Conservation (phyloP, 1,140 invertebrate species). For the Streblospio benedicti region DNA sequence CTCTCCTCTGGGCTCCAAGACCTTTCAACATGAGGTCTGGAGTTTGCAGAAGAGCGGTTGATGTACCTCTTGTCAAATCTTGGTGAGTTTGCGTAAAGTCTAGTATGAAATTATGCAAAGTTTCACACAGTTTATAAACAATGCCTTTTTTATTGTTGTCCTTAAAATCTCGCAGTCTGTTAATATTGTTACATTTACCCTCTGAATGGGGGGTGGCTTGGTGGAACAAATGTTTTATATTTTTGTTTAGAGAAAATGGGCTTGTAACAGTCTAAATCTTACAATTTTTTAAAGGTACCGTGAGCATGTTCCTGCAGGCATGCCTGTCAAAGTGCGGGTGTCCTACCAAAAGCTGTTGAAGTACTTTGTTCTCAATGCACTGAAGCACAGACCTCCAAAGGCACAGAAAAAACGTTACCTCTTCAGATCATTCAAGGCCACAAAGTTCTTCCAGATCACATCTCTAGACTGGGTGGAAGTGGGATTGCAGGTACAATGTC, state of each 20-base stretch:
- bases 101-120: too few relatives aligned
- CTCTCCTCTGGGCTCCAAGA: constrained; percentile 93
- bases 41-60: constrained; percentile 72
- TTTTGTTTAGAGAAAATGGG: too few relatives aligned
- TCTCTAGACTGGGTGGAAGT: constrained; percentile 99
- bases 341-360: constrained; percentile 98
- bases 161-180: too few relatives aligned
- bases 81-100: constrained; percentile 88
- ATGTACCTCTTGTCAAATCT: constrained; percentile 91
- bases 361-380: constrained; percentile 93
- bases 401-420: constrained; percentile 96
- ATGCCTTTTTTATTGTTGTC: too few relatives aligned
- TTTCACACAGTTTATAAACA: too few relatives aligned
- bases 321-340: constrained; percentile 97
- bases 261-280: too few relatives aligned
- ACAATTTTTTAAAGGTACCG: constrained; percentile 44
- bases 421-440: constrained; percentile 98
- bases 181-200: too few relatives aligned
- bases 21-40: constrained; percentile 95
- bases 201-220: too few relatives aligned
- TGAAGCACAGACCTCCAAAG: constrained; percentile 94
- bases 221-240: too few relatives aligned
- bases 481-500: too few relatives aligned
- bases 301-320: constrained; percentile 95
- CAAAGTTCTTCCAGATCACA: constrained; percentile 99